These are phyloP conservation scores for Riparia riparia DNA, from an alignment of 2,113 vertebrate genomes.

Conservation along the genomic window DNA sequence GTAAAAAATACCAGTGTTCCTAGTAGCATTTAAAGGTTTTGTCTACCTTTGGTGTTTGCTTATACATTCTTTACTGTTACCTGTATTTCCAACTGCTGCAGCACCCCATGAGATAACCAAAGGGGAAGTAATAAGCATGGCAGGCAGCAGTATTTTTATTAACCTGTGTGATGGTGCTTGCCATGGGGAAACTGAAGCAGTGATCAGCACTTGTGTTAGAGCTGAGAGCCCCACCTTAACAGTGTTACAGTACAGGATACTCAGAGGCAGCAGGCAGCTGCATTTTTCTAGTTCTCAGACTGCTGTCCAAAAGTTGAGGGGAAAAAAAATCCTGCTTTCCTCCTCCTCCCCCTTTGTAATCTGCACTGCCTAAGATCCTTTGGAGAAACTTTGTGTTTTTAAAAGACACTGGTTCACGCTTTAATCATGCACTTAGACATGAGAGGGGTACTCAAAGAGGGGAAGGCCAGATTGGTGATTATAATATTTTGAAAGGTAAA, in stretches of 20 bases:
- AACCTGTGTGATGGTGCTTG: neutral
- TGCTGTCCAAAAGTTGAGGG: neutral
- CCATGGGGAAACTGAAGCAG: neutral
- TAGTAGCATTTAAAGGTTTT: neutral
- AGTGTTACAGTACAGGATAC: too few relatives aligned
- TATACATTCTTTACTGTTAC: neutral
- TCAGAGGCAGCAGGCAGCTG: neutral
- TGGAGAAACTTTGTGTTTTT: neutral
- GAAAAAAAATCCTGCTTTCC: neutral
- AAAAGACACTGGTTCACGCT: neutral
- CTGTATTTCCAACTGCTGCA: neutral
- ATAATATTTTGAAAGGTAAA: slow-evolving; percentile 3
- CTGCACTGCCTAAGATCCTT: neutral
- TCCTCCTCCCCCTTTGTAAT: neutral
- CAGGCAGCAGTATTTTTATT: neutral
- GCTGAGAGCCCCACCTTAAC: neutral
- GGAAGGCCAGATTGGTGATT: neutral
- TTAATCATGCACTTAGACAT: neutral
- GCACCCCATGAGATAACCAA: neutral
- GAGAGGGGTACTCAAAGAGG: neutral
- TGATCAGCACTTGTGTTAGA: neutral
- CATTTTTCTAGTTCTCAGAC: neutral
- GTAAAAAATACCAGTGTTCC: neutral
- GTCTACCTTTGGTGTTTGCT: neutral
- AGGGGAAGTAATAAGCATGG: neutral